Base-by-base conservation (phyloP, 1,140 invertebrate species). In the Venustaconcha ellipsiformis region DNA sequence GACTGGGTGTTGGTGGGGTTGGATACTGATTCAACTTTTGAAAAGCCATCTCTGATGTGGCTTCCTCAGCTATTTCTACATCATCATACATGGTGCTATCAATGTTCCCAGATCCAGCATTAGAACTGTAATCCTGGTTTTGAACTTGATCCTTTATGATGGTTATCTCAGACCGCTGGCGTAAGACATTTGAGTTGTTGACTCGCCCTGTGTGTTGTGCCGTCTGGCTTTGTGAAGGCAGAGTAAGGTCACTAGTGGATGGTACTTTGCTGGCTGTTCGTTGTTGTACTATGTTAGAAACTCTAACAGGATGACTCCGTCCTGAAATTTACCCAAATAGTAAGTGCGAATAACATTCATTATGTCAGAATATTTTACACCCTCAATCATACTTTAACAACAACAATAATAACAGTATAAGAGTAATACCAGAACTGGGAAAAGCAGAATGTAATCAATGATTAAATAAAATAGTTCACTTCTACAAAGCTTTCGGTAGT, bases 41-140 rank as follows among this genome's bases (percentile, higher is more conserved):
- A 93, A 94, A 78, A 93, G 91, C n/a, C 93, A 94, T 87, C 92
- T 92, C 82, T 92, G 92, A 14, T 91, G 75, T 84, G 4, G 81
- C 88, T 81, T 84, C 86, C 70, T 83, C 82, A 58, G 80, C 88
- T 48, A 82, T 77, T 78, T 84, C 84, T 60, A 84, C 78, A 14
- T 73, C 75, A 1, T 80, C 75, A 48, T 48, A 48, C 11, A 48
- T 48, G 37, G 37, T 48, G 11, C 37, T 48, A 66, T 63, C 74
- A 64, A 59, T 76, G 77, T 67, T 62, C 18, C 64, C 59, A 26
- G 65, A 59, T 56, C 48, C 57, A 65, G 58, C 73, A 65, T 57
- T 68, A 11, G 37, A 48, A 48, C 6, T 48, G 37, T 48, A 48
- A 48, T 48, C 37, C 37, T 48, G 6, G 37, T 48, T 11, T 48